Evolutionary conservation across 2,113 vertebrate species (phyloP), one percentile per base, ranked within the genome.

Genomic region (Sphyrna mokarran): DNA sequence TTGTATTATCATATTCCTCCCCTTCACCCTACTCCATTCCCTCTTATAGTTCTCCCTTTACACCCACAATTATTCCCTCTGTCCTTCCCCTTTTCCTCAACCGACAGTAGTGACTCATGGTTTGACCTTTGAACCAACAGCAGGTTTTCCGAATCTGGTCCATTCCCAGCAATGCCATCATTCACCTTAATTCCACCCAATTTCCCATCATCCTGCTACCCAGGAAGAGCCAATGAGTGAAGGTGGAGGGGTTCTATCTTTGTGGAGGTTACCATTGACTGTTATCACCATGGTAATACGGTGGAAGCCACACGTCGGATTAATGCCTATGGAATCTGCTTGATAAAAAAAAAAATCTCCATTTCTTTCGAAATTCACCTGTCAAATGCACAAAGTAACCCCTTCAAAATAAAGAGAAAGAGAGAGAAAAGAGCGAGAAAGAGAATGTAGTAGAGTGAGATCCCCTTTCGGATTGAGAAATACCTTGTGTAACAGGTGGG

Each of bases 401-500:
- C 80, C 80, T 43, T 83, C 37, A 29, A 61, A 61, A 18, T 58
- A 61, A 58, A n/a, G 26, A 94, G 63, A 40, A 37, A 40, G 90
- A 94, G 37, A 68, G 63, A 69, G n/a, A 63, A 29, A 29, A 94
- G 37, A 68, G 91, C 40, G n/a, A 63, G 54, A 3, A 18, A 94
- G 63, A 94, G 93, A 72, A 72, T 70, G 93, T 26, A 48, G 66
- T 72, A 66, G 93, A 72, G 68, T 95, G 68, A 43, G 18, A 70
- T 72, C 22, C 94, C n/a, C 94, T 95, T 40, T 68, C 43, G 8
- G 68, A 72, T 72, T 72, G 94, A 95, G 94, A 95, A 95, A 95
- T 95, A 95, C 94, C 94, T 95, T 95, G 94, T 95, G 94, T 95
- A 95, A 95, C 69, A 72, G 94, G 94, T 95, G 94, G 94, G 23